Base-by-base conservation (phyloP, 2,797 vertebrate genomes). In the Lithobates pipiens region DNA sequence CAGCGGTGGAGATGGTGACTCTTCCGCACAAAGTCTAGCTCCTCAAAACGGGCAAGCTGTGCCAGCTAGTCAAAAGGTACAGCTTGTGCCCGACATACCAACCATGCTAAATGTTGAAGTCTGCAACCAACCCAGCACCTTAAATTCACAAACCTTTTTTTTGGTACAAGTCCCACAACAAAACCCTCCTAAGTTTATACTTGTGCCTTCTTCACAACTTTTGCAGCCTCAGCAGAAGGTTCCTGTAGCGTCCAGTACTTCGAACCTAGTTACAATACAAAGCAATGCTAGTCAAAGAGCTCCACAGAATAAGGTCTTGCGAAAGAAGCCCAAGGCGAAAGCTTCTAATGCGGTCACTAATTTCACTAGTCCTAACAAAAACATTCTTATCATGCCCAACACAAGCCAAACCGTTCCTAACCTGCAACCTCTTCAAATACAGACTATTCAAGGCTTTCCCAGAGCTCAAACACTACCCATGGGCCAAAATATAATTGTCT, bases 121-220 rank as follows among this genome's bases (percentile, higher is more conserved):
- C 69, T 89, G 88, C 0, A 95, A 96, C 34, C 93, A 94, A 0
- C 94, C 94, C 0, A 95, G 95, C 88, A 94, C 94, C 0, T 83
- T 91, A 36, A 90, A 90, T 34, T 88, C 90, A 0, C 97, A 97
- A 91, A 96, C 96, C 69, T 97, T 97, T 89, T 96, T 98, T 74
- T 95, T 98, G 93, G 96, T 98, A 85, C 97, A 98, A 91, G 97
- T 96, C 46, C 92, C 95, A 1, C 93, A 93, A 3, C 94, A 95
- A 5, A 86, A 91, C 0, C 93, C 95, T 0, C 91, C 88, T 70
- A 92, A 92, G 21, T 80, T 92, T 0, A 83, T 93, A 13, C 91
- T 92, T 1, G 83, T 95, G 84, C 15, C 93, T 90, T 29, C 92
- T n/a, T 93, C 95, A 72, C 96, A 91, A 85, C 94, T 94, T 65